Evolutionary conservation across 2,888 invertebrate genomes (phyloP).

Genomic region (Macaria notata): DNA sequence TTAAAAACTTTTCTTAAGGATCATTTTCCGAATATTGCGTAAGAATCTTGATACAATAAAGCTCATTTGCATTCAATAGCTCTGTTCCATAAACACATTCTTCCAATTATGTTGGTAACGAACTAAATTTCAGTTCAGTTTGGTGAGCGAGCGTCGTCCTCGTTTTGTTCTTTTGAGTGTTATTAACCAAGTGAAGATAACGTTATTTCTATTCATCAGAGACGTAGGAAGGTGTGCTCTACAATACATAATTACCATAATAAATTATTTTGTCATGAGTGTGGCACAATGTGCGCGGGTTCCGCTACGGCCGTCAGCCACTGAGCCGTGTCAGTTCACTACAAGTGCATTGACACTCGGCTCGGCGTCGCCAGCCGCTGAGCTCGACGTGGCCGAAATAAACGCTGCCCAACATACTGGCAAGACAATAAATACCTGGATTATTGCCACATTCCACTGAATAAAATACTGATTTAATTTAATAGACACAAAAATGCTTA

Average conservation of each 20-base stretch:
- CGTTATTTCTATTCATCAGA: constrained; percentile 23
- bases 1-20: neutral
- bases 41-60: constrained; percentile 5
- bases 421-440: neutral
- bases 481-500: too few species aligned
- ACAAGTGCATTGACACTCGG: constrained; percentile 57
- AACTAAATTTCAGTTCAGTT: constrained; percentile 4
- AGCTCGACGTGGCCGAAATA: constrained; percentile 39
- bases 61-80: constrained; percentile 14
- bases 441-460: too few species aligned
- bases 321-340: constrained; percentile 50
- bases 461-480: too few species aligned
- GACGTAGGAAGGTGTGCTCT: constrained; percentile 22
- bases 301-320: constrained; percentile 47
- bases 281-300: constrained; percentile 39
- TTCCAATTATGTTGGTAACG: constrained; percentile 8
- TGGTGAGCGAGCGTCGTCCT: constrained; percentile 8
- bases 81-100: constrained; percentile 2
- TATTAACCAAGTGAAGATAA: constrained; percentile 14
- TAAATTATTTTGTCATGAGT: constrained; percentile 36
- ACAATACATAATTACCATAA: constrained; percentile 32
- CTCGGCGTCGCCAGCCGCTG: constrained; percentile 27
- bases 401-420: constrained; percentile 18
- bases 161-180: constrained; percentile 13
- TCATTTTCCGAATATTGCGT: constrained; percentile 8